Conservation (phyloP, 2,113 vertebrate species). For the Paralichthys olivaceus region DNA sequence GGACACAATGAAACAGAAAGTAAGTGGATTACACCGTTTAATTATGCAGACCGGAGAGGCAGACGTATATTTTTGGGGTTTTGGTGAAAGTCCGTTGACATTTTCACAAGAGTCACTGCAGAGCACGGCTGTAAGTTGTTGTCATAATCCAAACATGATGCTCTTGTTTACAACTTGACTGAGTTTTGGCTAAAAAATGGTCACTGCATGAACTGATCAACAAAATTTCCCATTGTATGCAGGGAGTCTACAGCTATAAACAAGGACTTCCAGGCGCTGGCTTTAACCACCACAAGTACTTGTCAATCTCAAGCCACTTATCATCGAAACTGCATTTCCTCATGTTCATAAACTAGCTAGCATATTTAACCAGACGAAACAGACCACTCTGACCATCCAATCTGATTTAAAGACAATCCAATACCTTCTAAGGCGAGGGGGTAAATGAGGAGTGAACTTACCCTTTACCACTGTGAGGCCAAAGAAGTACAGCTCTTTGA, state of each 20-base stretch:
- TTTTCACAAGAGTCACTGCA: background rate
- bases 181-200: background rate
- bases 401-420: too few species aligned
- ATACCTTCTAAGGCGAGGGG: background rate
- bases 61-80: background rate
- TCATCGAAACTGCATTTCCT: background rate
- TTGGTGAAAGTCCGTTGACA: background rate
- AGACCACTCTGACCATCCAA: too few species aligned
- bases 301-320: background rate
- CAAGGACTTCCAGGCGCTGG: background rate
- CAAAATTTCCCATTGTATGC: too few species aligned
- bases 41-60: constrained; percentile 39
- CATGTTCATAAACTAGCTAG: background rate
- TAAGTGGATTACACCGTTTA: constrained; percentile 60
- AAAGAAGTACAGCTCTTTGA: constrained; percentile 90
- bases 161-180: background rate
- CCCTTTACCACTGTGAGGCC: constrained; percentile 90
- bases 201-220: background rate
- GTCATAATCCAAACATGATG: background rate
- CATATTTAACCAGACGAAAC: too few species aligned
- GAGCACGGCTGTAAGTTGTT: background rate
- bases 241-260: too few species aligned
- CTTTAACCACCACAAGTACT: background rate
- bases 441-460: constrained; percentile 70
- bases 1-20: constrained; percentile 44